Evolutionary conservation across 2,113 vertebrate species (phyloP), one percentile per base, ranked within the genome.

Genomic region (Willisornis vidua): DNA sequence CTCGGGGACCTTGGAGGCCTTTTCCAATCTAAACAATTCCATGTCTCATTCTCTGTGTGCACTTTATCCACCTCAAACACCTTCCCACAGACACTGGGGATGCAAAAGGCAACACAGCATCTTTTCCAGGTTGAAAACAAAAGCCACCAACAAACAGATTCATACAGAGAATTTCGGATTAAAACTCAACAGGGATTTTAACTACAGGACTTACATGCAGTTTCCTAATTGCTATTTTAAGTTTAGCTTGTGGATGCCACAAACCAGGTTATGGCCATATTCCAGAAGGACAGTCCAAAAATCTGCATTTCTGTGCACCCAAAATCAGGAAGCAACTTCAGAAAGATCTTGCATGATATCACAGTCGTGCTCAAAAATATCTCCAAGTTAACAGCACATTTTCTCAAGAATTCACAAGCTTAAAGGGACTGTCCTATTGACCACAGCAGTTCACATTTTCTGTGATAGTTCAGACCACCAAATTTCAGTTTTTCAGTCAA

Each of bases 1-100:
- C 48, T 28, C 20, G 0, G 14, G 4, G 0, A 37, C 7, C 2
- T 0, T 8, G 1, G 25, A 77, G 41, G 35, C 26, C 8, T 77
- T 43, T 19, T 16, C 72, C 41, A 77, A 33, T 6, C 12, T 37
- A 33, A 77, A 84, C 72, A 84, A 45, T 14, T 11, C 57, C 41
- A 9, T 14, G 72, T 33, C 49, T 80, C 41, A 24, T 35, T 14
- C 9, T 9, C 18, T 20, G 2, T 37, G 75, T 22, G 12, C 10
- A 26, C 9, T 2, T 62, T 8, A 70, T 1, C 49, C 41, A 73
- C 3, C 57, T 14, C 31, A 0, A 3, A 9, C 48, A 85, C 19
- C 65, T 31, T 58, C 77, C 65, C 61, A n/a, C 31, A 43, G 13
- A 25, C 10, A 28, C 59, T 18, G 12, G 10, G 23, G 10, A 62